Base-by-base conservation (phyloP, 2,888 invertebrate genomes). In the Ectemnius cavifrons region DNA sequence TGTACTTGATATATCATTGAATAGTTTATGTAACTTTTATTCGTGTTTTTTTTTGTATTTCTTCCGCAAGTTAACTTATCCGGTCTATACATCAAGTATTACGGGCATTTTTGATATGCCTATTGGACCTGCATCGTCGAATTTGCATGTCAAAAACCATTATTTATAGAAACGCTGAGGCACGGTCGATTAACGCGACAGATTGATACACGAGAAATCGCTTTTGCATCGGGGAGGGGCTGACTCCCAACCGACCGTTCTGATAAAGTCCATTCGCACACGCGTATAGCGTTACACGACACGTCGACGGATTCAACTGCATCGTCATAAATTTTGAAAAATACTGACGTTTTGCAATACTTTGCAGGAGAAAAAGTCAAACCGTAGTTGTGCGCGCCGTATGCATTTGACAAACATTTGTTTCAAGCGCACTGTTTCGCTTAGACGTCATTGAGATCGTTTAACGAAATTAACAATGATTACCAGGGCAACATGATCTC, bases 381-480 rank as follows among this genome's bases (percentile, higher is more conserved):
- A 37, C n/a, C 8, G 8, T 1, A 0, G 14, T 2, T 14, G 11
- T 14, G 11, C 8, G 1, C 27, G 16, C 13, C 56, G 37, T 11
- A 52, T 16, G 4, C 16, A 47, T 76, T 76, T 76, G 76, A 70
- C 61, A 67, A 67, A 14, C n/a, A 58, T 77, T 77, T 72, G 77
- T 77, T 77, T 46, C 72, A 68, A 75, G n/a, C 20, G 18, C 37
- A 58, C 37, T 57, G 37, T 18, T 6, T 58, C 45, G 37, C 72
- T 72, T 75, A 77, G 66, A 67, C 28, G 66, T 68, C 64, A 67
- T 69, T 49, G 63, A 64, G 72, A 72, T 49, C 64, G 67, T 75
- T 75, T 49, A 72, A 75, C 75, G 58, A 72, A 77, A 77, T 77
- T 77, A 68, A 77, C 77, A 75, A 66, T 75, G 69, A 59, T 37